A percentile compares a stretch with the other conserved stretches of the same genome.
phyloP scores from a whole-genome alignment of 92 coral and sea anemone species.

The Umimayanthus chanpuru region DNA sequence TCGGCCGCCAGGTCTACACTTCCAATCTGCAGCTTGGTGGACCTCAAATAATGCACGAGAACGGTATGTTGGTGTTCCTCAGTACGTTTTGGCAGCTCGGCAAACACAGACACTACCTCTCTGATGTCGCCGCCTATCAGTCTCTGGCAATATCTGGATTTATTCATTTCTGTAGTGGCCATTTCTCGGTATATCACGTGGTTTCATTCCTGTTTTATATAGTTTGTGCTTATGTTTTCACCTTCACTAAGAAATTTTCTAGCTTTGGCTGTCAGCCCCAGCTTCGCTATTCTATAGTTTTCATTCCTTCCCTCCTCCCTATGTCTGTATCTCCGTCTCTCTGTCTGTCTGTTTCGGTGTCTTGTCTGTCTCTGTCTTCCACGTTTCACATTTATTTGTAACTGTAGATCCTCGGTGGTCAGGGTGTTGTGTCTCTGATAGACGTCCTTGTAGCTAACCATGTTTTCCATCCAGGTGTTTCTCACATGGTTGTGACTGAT shows the following conservation, averaged over 20 bases:
- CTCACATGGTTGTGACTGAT: conserved; percentile 88
- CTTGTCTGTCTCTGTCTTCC: neutral
- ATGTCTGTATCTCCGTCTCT: neutral
- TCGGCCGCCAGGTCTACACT: conserved; percentile 97
- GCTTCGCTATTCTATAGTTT: too few relatives aligned
- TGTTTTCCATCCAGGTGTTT: conserved; percentile 66
- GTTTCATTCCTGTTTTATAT: neutral
- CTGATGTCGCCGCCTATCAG: neutral
- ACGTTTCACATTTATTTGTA: too few relatives aligned
- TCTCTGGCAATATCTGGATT: neutral
- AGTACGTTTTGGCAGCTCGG: too few relatives aligned
- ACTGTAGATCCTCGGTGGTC: neutral
- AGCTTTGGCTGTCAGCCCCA: too few relatives aligned
- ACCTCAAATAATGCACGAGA: conserved; percentile 96
- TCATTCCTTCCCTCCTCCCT: neutral
- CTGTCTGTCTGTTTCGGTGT: neutral
- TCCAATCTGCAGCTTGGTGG: conserved; percentile 98
- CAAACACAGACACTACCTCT: neutral
- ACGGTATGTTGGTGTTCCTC: conserved; percentile 58
- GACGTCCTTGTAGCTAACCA: neutral
- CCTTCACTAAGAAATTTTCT: too few relatives aligned
- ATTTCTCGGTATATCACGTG: neutral
- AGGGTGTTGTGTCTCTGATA: neutral
- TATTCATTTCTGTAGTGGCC: neutral
- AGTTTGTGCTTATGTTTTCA: too few relatives aligned